Evolutionary conservation across 1,140 invertebrate genomes (phyloP).

Genomic region (Drosophila bocki): DNA sequence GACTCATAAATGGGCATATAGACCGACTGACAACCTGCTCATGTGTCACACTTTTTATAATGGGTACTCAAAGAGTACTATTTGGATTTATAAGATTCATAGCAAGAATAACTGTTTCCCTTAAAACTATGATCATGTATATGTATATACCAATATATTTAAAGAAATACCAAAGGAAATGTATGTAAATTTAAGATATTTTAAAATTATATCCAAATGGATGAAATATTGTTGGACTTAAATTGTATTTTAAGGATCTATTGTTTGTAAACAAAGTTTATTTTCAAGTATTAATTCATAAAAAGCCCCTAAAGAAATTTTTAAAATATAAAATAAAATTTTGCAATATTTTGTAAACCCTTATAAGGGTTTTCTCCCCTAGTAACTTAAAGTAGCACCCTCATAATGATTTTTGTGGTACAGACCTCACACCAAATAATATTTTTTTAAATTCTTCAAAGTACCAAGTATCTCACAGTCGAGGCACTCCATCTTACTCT

Average conservation of each 20-base stretch:
- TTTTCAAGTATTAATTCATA: too few species aligned
- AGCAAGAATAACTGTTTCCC: background rate
- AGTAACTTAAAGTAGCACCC: background rate
- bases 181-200: too few species aligned
- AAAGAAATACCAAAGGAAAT: too few species aligned
- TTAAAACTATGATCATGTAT: too few species aligned
- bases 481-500: background rate
- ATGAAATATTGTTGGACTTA: too few species aligned
- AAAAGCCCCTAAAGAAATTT: background rate
- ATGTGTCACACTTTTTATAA: constrained; percentile 57
- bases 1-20: constrained; percentile 47
- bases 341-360: background rate
- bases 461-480: background rate
- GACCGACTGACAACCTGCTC: constrained; percentile 59
- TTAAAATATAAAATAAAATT: background rate
- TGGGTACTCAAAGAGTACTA: background rate
- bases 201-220: too few species aligned
- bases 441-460: too few species aligned
- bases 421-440: too few species aligned
- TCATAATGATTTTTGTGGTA: background rate
- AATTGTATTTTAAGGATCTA: too few species aligned
- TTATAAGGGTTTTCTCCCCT: background rate
- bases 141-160: too few species aligned
- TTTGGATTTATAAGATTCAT: background rate
- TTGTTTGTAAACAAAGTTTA: too few species aligned